A percentile compares a stretch with the other conserved stretches of the same genome.
Evolutionary conservation across 2,888 invertebrate genomes (phyloP).

Genomic region (Ophioninae sp.): DNA sequence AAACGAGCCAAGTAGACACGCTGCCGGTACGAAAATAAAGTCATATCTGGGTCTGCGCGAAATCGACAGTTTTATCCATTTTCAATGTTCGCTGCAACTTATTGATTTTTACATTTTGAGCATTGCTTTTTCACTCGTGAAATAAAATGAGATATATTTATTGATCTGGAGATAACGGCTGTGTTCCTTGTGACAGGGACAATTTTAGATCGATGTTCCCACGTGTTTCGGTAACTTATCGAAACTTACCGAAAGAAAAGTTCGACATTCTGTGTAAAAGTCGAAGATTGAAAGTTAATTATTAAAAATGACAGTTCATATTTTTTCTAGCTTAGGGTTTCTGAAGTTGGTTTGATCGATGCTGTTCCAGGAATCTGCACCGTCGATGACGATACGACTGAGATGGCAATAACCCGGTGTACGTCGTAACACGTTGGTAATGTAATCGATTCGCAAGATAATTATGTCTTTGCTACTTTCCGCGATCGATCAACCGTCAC

Average conservation of each 20-base stretch:
- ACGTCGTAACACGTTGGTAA: slow-evolving; percentile 42
- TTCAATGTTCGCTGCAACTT: background rate
- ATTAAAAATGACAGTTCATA: too few species aligned
- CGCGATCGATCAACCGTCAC: slow-evolving; percentile 49
- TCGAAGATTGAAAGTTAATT: too few species aligned
- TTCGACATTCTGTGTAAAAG: too few species aligned
- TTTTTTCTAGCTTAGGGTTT: too few species aligned
- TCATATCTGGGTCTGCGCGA: slow-evolving; percentile 4
- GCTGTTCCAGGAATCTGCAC: background rate
- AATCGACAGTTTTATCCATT: background rate
- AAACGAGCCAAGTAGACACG: slow-evolving; percentile 52
- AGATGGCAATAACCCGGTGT: slow-evolving; percentile 31
- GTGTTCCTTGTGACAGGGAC: background rate
- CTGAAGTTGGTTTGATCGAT: background rate
- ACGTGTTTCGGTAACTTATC: too few species aligned
- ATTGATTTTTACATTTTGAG: background rate
- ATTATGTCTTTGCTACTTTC: slow-evolving; percentile 51
- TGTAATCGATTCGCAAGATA: slow-evolving; percentile 58
- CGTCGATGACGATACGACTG: slow-evolving; percentile 31
- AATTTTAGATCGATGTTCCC: background rate
- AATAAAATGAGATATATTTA: background rate
- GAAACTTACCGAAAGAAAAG: too few species aligned
- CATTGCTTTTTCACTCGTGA: background rate
- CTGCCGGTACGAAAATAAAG: background rate
- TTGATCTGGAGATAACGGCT: too few species aligned